A percentile compares a stretch with the other conserved stretches of the same genome.
Evolutionary conservation across 2,113 vertebrate species (phyloP).

Genomic region (Malurus alboscapulatus): DNA sequence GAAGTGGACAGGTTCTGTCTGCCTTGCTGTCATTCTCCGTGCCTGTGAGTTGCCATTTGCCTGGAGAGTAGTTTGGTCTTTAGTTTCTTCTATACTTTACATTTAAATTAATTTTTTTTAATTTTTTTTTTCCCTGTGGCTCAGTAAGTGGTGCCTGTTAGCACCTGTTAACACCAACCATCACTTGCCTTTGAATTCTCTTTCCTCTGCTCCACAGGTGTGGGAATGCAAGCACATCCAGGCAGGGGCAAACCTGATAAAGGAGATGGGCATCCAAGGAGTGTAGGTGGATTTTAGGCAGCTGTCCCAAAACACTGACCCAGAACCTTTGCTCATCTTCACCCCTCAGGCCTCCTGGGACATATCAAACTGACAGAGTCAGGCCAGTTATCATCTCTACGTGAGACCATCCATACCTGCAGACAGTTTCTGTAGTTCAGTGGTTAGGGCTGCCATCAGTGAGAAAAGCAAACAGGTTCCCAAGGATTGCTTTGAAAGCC

Average conservation of each 20-base stretch:
- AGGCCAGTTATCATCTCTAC: neutral
- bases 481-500: neutral
- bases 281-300: neutral
- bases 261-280: neutral
- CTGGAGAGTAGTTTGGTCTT: neutral
- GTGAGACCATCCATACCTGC: neutral
- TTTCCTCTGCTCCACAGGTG: neutral
- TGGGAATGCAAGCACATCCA: neutral
- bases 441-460: neutral
- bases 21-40: neutral
- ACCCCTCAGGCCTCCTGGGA: neutral
- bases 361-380: neutral
- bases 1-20: neutral
- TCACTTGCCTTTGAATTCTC: neutral
- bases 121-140: rapidly evolving
- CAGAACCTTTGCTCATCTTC: neutral
- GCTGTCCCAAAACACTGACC: neutral
- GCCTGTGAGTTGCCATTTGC: rapidly evolving
- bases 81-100: neutral
- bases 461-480: neutral
- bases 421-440: neutral
- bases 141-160: neutral
- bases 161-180: neutral
- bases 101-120: neutral
- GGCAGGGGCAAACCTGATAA: neutral